Evolutionary conservation across 2,888 invertebrate species (phyloP).

Genomic region (Drosophila putrida): DNA sequence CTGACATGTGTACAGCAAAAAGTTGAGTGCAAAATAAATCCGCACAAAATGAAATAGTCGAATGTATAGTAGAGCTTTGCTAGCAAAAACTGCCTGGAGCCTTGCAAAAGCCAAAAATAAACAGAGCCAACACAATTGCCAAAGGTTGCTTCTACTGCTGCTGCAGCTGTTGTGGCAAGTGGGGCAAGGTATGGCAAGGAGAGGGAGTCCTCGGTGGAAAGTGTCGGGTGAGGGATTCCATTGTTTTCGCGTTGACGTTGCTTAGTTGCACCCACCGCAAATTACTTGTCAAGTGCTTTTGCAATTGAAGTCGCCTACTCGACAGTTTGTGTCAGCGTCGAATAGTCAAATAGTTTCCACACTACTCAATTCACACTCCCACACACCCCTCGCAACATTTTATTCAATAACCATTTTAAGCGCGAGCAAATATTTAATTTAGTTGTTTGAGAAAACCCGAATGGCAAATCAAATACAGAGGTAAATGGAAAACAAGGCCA

Average conservation of each 20-base stretch:
- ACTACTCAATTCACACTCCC: neutral
- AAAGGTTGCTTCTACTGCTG: slow-evolving; percentile 11
- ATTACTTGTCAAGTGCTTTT: slow-evolving; percentile 57
- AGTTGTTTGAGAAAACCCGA: slow-evolving; percentile 34
- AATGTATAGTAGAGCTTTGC: slow-evolving; percentile 36
- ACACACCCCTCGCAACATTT: slow-evolving; percentile 38
- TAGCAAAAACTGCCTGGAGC: slow-evolving; percentile 29
- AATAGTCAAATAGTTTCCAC: slow-evolving; percentile 29
- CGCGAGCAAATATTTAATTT: slow-evolving; percentile 44
- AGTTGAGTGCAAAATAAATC: slow-evolving; percentile 46
- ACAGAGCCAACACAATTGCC: slow-evolving; percentile 31
- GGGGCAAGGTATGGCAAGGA: neutral
- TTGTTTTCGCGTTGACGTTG: slow-evolving; percentile 44
- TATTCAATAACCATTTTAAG: slow-evolving; percentile 49
- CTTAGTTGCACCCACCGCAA: slow-evolving; percentile 54
- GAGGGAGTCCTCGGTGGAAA: neutral
- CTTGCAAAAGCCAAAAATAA: slow-evolving; percentile 41
- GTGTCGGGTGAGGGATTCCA: slow-evolving; percentile 9
- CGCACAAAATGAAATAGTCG: slow-evolving; percentile 46
- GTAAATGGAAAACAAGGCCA: slow-evolving; percentile 27
- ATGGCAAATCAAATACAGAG: slow-evolving; percentile 20
- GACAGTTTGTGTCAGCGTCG: slow-evolving; percentile 41
- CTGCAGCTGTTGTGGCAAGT: slow-evolving; percentile 2
- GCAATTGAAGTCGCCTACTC: slow-evolving; percentile 46
- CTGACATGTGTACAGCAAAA: slow-evolving; percentile 67